phyloP scores from a whole-genome alignment of 2,888 invertebrate species.

The Smittia aterrima region DNA sequence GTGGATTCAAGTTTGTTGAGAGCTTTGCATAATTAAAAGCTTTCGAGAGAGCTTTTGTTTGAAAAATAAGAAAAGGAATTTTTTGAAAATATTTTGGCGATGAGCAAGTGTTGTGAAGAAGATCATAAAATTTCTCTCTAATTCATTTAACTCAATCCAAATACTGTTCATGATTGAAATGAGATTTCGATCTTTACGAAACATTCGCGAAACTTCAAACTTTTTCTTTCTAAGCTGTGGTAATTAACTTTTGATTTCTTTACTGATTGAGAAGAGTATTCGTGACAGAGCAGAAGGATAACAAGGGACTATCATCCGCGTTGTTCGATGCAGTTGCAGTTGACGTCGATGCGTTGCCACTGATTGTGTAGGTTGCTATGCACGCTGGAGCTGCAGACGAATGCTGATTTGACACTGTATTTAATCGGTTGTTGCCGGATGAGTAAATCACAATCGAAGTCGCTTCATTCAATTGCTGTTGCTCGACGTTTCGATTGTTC shows the following conservation, averaged over 20 bases:
- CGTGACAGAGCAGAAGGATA: constrained; percentile 77
- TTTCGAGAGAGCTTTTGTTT: neutral
- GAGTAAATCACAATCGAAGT: constrained; percentile 29
- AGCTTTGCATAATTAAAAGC: neutral
- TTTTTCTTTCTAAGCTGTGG: neutral
- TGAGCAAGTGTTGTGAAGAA: constrained; percentile 6
- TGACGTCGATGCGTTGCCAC: constrained; percentile 53
- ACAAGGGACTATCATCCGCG: constrained; percentile 66
- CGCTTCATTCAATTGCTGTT: constrained; percentile 20
- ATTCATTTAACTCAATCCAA: neutral
- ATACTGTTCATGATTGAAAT: neutral
- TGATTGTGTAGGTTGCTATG: constrained; percentile 52
- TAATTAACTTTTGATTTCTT: constrained; percentile 39
- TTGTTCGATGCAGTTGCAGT: constrained; percentile 56
- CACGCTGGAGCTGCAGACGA: constrained; percentile 45
- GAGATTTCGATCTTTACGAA: neutral
- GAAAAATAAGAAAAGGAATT: neutral
- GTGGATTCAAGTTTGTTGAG: neutral
- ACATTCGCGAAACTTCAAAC: neutral
- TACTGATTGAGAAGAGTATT: constrained; percentile 70
- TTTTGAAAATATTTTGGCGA: constrained; percentile 3
- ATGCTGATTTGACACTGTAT: constrained; percentile 45
- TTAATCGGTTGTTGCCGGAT: constrained; percentile 43
- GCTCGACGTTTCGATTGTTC: constrained; percentile 2
- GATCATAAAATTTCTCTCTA: neutral